Base-by-base conservation (phyloP, 2,888 invertebrate species). In the Galerucella calmariensis region DNA sequence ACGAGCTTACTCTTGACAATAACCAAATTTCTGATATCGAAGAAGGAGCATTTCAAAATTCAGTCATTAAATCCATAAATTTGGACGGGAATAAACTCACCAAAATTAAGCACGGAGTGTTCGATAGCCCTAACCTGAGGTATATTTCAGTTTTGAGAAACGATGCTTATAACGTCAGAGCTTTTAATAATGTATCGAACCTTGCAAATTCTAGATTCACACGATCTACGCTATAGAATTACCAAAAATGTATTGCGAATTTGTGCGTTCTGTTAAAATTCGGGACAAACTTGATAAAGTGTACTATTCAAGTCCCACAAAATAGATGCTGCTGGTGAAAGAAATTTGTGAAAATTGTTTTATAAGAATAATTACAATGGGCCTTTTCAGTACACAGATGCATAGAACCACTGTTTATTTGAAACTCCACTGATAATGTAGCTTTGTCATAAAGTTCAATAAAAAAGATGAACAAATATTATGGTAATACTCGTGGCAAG, bases 41-140 rank as follows among this genome's bases (percentile, higher is more conserved):
- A 48, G 56, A 46, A n/a, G 69, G 72, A 2, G 69, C 75, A 27
- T 75, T 75, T 51, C 67, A 72, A 8, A 62, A 69, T 20, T 72
- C 72, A 6, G 59, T 53, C 14, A 69, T 73, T n/a, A 67, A 69
- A 62, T 67, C 53, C 9, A 66, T 76, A 20, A 59, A 72, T 44
- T 48, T 76, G 24, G 74, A 76, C 58, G 62, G 74, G 8, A 76
- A 76, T 65, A 72, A 69, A 66, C 72, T 76, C 10, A 69, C 20
- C 14, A 51, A 41, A 11, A 56, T 76, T 58, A 51, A 48, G 12
- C 69, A 61, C 56, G 69, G 65, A 20, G 70, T 69, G 6, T 76
- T 76, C 58, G 67, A 70, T 53, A 72, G 70, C 20, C 62, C 56
- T 6, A 75, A 67, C n/a, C 53, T 75, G 12, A 24, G 58, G 1